Conservation (phyloP, 1,140 invertebrate species). For the Paramacrobiotus metropolitanus region DNA sequence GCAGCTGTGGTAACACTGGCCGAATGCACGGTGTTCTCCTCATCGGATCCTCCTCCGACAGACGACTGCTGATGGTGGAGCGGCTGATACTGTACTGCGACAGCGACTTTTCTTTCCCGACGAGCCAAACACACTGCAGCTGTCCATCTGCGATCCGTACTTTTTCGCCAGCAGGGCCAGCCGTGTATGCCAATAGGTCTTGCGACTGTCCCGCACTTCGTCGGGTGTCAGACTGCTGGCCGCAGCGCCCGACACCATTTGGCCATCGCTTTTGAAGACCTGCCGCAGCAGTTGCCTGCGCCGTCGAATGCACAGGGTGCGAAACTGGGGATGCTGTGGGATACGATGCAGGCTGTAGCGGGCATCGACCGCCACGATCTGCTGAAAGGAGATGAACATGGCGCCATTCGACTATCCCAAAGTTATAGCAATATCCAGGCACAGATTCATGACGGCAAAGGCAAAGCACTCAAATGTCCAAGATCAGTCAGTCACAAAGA, state of each 20-base stretch:
- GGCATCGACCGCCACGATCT: neutral
- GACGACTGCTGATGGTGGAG: neutral
- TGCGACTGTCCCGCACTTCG: neutral
- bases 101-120: neutral
- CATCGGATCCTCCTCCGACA: neutral
- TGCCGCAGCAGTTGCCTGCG: neutral
- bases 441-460: no score
- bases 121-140: neutral
- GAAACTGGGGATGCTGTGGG: neutral
- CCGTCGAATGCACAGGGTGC: neutral
- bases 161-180: neutral
- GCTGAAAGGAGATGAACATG: neutral
- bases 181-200: neutral
- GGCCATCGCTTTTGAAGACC: neutral
- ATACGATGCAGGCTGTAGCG: neutral
- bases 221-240: no score
- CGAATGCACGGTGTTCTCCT: neutral
- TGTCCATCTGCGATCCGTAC: neutral
- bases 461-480: no score
- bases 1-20: neutral
- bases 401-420: no score
- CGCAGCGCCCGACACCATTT: neutral
- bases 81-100: neutral
- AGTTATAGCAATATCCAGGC: no score
- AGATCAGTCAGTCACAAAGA: no score